Base-by-base conservation (phyloP, 2,888 invertebrate genomes). In the Protula sp. region DNA sequence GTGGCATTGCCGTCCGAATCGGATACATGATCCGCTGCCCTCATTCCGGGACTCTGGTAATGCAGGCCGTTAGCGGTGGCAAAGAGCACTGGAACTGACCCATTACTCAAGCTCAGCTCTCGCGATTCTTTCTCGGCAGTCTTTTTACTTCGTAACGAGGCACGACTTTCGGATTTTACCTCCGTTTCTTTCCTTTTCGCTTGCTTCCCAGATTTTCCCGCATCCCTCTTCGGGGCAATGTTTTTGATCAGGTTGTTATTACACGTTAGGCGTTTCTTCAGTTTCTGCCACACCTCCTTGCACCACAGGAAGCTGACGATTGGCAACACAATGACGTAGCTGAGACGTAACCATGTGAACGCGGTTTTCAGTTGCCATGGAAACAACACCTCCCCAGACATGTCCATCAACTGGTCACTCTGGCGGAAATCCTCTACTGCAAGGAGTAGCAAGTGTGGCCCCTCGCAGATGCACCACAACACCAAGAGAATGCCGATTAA, bases 21-120 rank as follows among this genome's bases (percentile, higher is more conserved):
- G 26, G 38, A 50, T 22, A 51, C 50, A 5, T 51, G 48, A 9
- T 67, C 63, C 26, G 19, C 54, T 3, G 19, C 47, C 26, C 27
- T 26, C 3, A 57, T 47, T 5, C 47, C 48, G 54, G 55, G 60
- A 14, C 68, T 74, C 56, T 73, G 68, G 29, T 73, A 69, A 56
- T 72, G 74, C 2, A 78, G 71, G 24, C 77, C 77, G 30, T 74
- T 66, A 24, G 74, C 70, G 1, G 75, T 78, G 5, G 76, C 77
- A 66, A 76, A 78, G 22, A 78, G 63, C 2, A 77, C 76, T 2
- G 77, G 77, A 26, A 76, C 72, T 57, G 71, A 72, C 9, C 38
- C 38, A 38, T 38, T 38, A n/a, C n/a, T n/a, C n/a, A n/a, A n/a
- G n/a, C n/a, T n/a, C n/a, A n/a, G n/a, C 19, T 38, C 38, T 19